Percentiles rank a stretch among this genome's conserved stretches.
These are phyloP conservation scores for Addax nasomaculatus DNA, from an alignment of 2,113 vertebrate species.

Conservation along the genomic window DNA sequence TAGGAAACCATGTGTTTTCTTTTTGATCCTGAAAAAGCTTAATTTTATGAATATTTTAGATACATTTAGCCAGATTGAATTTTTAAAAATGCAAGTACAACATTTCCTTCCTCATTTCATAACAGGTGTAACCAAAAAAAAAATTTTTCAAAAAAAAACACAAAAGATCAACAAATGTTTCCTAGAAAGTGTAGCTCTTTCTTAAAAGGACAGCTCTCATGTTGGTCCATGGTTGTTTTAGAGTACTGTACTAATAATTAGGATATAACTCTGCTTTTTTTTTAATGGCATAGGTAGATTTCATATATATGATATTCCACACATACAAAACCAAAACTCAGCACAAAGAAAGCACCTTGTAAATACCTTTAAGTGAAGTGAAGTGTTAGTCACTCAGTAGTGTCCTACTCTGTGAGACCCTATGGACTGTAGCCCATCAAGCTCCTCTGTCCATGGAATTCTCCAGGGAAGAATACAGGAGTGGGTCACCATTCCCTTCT, in stretches of 20 bases:
- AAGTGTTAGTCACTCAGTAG: not conserved
- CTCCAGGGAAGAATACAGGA: not conserved
- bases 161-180: conserved; percentile 8
- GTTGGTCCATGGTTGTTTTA: not conserved
- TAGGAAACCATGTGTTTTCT: conserved; percentile 37
- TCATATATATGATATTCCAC: not conserved
- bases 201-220: not conserved
- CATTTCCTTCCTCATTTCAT: conserved; percentile 40
- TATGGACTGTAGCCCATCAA: not conserved
- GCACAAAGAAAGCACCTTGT: not conserved
- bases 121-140: conserved; percentile 50
- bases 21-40: conserved; percentile 52
- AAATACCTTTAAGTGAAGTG: not conserved
- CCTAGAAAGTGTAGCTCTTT: conserved; percentile 38
- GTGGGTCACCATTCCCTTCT: not conserved
- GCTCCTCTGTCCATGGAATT: not conserved
- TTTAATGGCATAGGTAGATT: not conserved
- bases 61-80: conserved; percentile 44
- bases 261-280: not conserved
- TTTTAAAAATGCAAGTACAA: conserved; percentile 36
- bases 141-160: not conserved
- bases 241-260: not conserved
- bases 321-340: not conserved
- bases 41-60: conserved; percentile 71
- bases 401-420: not conserved